A percentile compares a stretch with the other conserved stretches of the same genome.
phyloP scores from a whole-genome alignment of 2,113 vertebrate genomes.

The Clarias batrachus region DNA sequence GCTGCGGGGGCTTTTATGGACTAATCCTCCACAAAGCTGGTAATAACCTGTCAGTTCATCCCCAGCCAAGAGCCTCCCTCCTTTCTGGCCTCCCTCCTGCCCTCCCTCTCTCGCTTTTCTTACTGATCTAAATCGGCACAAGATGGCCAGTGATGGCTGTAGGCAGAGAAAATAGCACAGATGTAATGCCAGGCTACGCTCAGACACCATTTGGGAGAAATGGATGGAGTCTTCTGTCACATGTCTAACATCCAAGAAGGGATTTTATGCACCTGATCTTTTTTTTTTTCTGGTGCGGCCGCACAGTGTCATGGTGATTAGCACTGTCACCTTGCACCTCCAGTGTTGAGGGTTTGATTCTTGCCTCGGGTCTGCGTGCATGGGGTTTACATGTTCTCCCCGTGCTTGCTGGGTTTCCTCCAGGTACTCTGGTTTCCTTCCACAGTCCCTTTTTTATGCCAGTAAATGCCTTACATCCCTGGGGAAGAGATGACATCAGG shows the following conservation, averaged over 20 bases:
- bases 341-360: too few species aligned
- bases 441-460: too few species aligned
- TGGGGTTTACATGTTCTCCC: too few species aligned
- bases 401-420: too few species aligned
- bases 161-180: constrained; percentile 44
- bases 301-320: too few species aligned
- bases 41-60: constrained; percentile 81
- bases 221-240: neutral
- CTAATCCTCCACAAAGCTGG: constrained; percentile 77
- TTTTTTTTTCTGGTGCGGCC: neutral
- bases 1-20: constrained; percentile 73
- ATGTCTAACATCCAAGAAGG: neutral
- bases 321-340: too few species aligned
- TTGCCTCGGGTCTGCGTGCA: too few species aligned
- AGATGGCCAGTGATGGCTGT: constrained; percentile 49
- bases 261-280: neutral
- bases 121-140: constrained; percentile 60
- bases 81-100: constrained; percentile 28
- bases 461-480: too few species aligned
- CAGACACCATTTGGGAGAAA: constrained; percentile 3
- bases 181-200: constrained; percentile 56
- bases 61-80: constrained; percentile 61
- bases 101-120: constrained; percentile 46
- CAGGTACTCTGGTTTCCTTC: too few species aligned
- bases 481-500: too few species aligned